These are phyloP conservation scores for Lathronympha strigana DNA, from an alignment of 2,888 invertebrate genomes.

Conservation along the genomic window DNA sequence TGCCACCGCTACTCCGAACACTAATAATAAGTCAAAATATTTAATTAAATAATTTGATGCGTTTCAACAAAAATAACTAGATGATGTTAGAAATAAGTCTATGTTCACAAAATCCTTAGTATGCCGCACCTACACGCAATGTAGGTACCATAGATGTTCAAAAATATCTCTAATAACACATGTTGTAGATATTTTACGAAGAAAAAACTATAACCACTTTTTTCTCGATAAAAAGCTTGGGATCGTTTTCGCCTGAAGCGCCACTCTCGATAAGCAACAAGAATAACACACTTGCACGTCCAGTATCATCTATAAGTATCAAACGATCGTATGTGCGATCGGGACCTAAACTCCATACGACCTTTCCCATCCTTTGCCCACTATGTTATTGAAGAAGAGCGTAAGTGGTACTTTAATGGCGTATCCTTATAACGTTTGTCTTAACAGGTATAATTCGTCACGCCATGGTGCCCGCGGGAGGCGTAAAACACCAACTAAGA, in stretches of 20 bases:
- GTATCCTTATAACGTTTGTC: conserved; percentile 1
- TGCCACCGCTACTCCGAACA: too few species aligned
- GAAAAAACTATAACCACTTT: too few species aligned
- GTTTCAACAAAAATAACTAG: too few species aligned
- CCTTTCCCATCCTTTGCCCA: background rate
- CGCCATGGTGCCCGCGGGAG: conserved; percentile 60
- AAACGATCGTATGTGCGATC: conserved; percentile 16
- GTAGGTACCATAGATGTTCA: too few species aligned
- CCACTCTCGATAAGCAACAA: background rate
- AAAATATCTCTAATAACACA: too few species aligned
- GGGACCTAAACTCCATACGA: conserved; percentile 3
- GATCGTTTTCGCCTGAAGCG: background rate
- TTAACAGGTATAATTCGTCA: conserved; percentile 56
- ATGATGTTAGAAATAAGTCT: too few species aligned
- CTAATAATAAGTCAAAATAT: too few species aligned
- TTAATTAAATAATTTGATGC: too few species aligned
- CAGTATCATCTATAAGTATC: background rate
- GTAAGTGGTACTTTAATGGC: background rate
- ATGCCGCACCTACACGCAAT: too few species aligned
- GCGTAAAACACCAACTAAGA: conserved; percentile 66
- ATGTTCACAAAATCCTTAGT: too few species aligned
- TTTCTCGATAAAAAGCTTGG: background rate
- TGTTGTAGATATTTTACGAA: too few species aligned
- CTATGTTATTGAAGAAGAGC: background rate
- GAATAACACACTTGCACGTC: conserved; percentile 4